Conservation (phyloP, 2,797 vertebrate species). For the Coregonus ussuriensis region DNA sequence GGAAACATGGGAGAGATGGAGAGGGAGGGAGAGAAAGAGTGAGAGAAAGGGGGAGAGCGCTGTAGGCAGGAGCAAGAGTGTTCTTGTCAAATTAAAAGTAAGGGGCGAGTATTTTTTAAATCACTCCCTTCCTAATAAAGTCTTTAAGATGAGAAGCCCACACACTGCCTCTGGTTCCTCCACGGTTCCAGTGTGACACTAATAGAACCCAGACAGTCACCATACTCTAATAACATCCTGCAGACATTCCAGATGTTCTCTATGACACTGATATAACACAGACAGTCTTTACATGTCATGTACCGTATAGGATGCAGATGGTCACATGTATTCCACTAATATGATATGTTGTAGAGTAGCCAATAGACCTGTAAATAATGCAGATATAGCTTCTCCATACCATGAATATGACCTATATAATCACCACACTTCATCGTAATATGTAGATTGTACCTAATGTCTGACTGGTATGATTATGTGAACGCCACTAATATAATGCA, state of each 20-base stretch:
- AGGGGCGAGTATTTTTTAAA: slow-evolving; percentile 38
- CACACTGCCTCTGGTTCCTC: slow-evolving; percentile 56
- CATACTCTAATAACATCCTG: slow-evolving; percentile 45
- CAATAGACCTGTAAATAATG: not conserved
- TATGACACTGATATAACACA: not conserved
- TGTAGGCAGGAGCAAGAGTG: slow-evolving; percentile 1
- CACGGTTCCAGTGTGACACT: slow-evolving; percentile 59
- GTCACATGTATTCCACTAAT: not conserved
- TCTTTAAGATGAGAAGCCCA: slow-evolving; percentile 49
- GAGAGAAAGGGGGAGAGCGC: not conserved
- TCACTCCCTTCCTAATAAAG: slow-evolving; percentile 54
- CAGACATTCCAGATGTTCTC: slow-evolving; percentile 52
- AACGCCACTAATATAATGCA: not conserved
- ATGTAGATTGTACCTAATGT: not conserved
- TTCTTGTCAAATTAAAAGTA: slow-evolving; percentile 47
- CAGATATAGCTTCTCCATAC: not conserved
- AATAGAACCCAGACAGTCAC: slow-evolving; percentile 51
- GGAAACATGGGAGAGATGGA: not conserved
- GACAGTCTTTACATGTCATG: not conserved
- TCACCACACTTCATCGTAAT: not conserved
- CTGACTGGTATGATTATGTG: not conserved
- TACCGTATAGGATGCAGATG: not conserved
- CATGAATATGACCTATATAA: not conserved
- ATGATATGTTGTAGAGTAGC: not conserved
- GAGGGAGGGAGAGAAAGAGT: not conserved